Evolutionary conservation across 2,113 vertebrate genomes (phyloP), one percentile per base, ranked within the genome.

Genomic region (Saccopteryx leptura): DNA sequence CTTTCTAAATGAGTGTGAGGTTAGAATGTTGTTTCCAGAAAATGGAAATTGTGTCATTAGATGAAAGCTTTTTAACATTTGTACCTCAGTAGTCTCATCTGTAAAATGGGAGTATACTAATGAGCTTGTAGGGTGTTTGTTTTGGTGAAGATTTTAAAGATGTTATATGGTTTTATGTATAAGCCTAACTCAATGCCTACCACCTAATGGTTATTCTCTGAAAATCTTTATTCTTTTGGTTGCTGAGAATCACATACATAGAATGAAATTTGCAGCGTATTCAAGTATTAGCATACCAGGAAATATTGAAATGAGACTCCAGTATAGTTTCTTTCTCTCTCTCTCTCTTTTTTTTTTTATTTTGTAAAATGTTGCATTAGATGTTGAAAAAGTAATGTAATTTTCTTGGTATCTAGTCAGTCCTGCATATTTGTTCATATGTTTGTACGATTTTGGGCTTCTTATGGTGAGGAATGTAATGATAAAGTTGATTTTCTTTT

Each of bases 71-170:
- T 91, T 79, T 23, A 88, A 83, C 21, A 52, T 89, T 78, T 66
- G 71, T 89, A 71, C 1, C 50, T 95, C 33, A 90, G 26, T 88
- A 95, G 85, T 93, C 46, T 82, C 72, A 15, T 93, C 85, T 96
- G 14, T 88, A 58, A 95, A 96, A 61, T 91, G 82, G 93, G 68
- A n/a, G 2, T 14, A 71, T 68, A 46, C 3, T 58, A 33, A 54
- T 66, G 80, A 80, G 1, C 23, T 76, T 80, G 14, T 2, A 33
- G 18, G 2, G 3, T 5, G n/a, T 39, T 39, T 66, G 24, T 39
- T 95, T 94, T 4, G 50, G 28, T 23, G 90, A 81, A n/a, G 1
- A 86, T 79, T 68, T 68, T 39, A 39, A 81, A 54, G 15, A 23
- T 91, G 4, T 72, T 86, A 12, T 10, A 0, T 63, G 0, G 4